Base-by-base conservation (phyloP, 2,888 invertebrate species). In the Drosophila histrio region DNA sequence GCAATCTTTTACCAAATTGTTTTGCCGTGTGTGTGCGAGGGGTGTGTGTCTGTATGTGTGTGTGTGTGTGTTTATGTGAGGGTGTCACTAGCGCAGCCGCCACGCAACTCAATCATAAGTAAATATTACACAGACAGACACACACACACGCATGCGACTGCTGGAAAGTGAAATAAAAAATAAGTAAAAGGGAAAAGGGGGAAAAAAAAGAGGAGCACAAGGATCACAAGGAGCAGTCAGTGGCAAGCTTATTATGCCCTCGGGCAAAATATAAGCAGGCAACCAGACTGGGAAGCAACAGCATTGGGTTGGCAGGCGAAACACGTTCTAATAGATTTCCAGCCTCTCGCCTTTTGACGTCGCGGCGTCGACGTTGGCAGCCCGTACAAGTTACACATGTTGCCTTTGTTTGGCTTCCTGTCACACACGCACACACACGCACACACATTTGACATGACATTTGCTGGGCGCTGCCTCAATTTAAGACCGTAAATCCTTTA, bases 381-480 rank as follows among this genome's bases (percentile, higher is more conserved):
- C 79, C 69, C 79, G 70, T 80, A 73, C 80, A 83, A 85, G 86
- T 80, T 84, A 82, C 80, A 81, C 85, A 88, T 89, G 81, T 89
- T 85, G 89, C 85, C 86, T 84, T 90, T 90, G 90, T 90, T 87
- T 89, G 88, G 89, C 89, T 89, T 89, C 88, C 87, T 82, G 80
- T 79, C 79, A 72, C 81, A 77, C 66, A 66, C 65, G 61, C 61
- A 49, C 38, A 71, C 49, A 28, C 19, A 41, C 41, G 21, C 36
- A 43, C 49, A 28, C 44, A 34, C 70, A 72, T 72, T 72, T 79
- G 79, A 88, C 87, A 79, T 74, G 87, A 79, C 78, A 79, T 72
- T 81, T 67, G 71, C 73, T 72, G 50, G 73, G 66, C 64, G 64
- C 69, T 65, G 70, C 75, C 60, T 70, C 67, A 77, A 81, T 77